A percentile compares a stretch with the other conserved stretches of the same genome.
Conservation (phyloP, 1,140 invertebrate species). For the Hermatobates lingyangjiaoensis region DNA sequence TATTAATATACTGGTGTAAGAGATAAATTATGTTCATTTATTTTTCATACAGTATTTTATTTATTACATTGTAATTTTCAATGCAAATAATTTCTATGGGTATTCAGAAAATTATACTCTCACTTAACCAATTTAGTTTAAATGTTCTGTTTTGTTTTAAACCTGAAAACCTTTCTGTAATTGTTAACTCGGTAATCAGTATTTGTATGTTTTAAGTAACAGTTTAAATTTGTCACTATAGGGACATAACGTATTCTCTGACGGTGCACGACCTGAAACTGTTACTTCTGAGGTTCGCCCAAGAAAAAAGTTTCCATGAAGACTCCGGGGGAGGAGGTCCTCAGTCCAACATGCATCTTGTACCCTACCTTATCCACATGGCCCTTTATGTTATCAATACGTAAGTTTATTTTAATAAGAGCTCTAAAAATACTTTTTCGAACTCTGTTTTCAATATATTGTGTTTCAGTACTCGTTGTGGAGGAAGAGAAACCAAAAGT, state of each 20-base stretch:
- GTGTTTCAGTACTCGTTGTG: constrained; percentile 58
- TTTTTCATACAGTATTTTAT: too few species aligned
- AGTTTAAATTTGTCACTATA: constrained; percentile 17
- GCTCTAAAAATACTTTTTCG: too few species aligned
- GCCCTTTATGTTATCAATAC: constrained; percentile 88
- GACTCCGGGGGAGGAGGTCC: constrained; percentile 91
- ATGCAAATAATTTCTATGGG: too few species aligned
- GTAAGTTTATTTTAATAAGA: constrained; percentile 37
- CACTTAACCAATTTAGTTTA: too few species aligned
- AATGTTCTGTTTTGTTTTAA: too few species aligned
- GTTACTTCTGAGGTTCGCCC: constrained; percentile 70
- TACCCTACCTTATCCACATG: constrained; percentile 88
- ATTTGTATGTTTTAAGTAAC: neutral
- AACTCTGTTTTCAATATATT: too few species aligned
- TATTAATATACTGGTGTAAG: too few species aligned
- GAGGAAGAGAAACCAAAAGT: constrained; percentile 49
- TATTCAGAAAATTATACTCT: too few species aligned
- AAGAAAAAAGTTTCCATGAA: constrained; percentile 89
- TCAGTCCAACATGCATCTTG: constrained; percentile 91
- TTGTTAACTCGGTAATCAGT: too few species aligned
- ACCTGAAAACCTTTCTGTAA: too few species aligned
- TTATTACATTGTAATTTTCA: too few species aligned
- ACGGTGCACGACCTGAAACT: constrained; percentile 90
- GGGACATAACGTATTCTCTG: constrained; percentile 71
- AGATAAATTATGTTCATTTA: too few species aligned